A percentile compares a stretch with the other conserved stretches of the same genome.
Evolutionary conservation across 2,888 invertebrate genomes (phyloP).

Genomic region (Drosophila falleni): DNA sequence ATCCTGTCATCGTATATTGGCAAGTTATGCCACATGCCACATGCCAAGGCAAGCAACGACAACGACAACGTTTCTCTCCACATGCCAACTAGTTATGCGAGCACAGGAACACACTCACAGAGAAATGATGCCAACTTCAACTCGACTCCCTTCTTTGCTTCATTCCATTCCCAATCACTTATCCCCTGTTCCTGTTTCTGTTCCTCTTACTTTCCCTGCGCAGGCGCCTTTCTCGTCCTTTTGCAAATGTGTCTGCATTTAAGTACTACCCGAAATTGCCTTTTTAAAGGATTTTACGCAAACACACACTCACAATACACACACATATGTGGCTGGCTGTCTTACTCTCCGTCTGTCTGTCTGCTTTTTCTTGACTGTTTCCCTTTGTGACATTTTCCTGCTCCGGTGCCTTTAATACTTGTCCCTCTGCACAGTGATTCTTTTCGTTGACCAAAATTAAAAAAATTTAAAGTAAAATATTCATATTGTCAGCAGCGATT

Average conservation of each 20-base stretch:
- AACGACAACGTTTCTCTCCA: conserved; percentile 1
- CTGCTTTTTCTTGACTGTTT: conserved; percentile 32
- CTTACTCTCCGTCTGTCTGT: conserved; percentile 5
- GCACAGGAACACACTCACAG: conserved; percentile 25
- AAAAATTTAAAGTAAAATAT: background rate
- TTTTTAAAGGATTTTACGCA: conserved; percentile 80
- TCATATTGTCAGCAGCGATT: no score
- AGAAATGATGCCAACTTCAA: background rate
- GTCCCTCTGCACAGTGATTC: conserved; percentile 40
- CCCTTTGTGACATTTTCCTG: conserved; percentile 43
- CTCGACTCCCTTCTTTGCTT: conserved; percentile 17
- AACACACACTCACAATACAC: conserved; percentile 41
- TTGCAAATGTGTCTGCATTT: conserved; percentile 72
- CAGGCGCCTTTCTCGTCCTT: conserved; percentile 44
- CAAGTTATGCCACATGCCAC: conserved; percentile 64
- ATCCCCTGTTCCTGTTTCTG: background rate
- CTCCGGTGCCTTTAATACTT: conserved; percentile 21
- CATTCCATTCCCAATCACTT: conserved; percentile 13
- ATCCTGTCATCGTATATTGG: conserved; percentile 59
- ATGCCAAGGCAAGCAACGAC: conserved; percentile 29
- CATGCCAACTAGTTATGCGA: conserved; percentile 57
- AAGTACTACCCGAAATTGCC: conserved; percentile 81
- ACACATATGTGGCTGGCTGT: conserved; percentile 27
- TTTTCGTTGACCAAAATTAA: background rate
- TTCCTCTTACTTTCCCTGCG: conserved; percentile 32